Percentiles rank a stretch among this genome's conserved stretches.
Conservation (phyloP, 2,113 vertebrate genomes). For the Herpailurus yagouaroundi region DNA sequence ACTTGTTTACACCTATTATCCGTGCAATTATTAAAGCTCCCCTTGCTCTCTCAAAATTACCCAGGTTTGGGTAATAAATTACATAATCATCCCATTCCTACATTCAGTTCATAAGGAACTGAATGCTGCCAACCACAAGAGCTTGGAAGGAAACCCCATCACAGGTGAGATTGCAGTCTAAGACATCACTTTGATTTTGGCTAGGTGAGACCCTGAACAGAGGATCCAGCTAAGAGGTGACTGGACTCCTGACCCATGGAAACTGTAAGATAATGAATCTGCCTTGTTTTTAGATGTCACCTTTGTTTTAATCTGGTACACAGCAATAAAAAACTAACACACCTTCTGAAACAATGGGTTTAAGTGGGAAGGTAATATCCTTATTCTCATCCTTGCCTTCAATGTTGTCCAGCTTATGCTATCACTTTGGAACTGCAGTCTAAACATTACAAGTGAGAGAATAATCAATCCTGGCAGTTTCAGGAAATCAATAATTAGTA, state of each 20-base stretch:
- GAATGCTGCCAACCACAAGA: neutral
- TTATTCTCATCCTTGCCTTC: neutral
- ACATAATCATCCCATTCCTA: neutral
- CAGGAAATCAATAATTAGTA: neutral
- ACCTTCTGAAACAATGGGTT: neutral
- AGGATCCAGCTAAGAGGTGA: neutral
- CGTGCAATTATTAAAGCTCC: neutral
- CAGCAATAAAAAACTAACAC: neutral
- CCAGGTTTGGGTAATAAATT: neutral
- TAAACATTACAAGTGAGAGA: neutral
- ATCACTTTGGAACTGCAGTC: neutral
- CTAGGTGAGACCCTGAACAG: neutral
- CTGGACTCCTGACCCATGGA: neutral
- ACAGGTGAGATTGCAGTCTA: neutral
- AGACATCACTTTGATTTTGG: neutral
- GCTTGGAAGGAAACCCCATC: neutral
- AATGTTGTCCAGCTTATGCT: neutral
- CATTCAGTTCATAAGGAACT: neutral
- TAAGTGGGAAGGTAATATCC: neutral
- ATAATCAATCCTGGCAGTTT: neutral
- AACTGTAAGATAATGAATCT: neutral
- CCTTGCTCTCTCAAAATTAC: neutral
- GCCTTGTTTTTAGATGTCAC: neutral
- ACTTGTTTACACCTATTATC: neutral
- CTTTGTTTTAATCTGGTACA: neutral